A percentile compares a stretch with the other conserved stretches of the same genome.
Evolutionary conservation across 2,797 vertebrate species (phyloP).

Genomic region (Echeneis naucrates): DNA sequence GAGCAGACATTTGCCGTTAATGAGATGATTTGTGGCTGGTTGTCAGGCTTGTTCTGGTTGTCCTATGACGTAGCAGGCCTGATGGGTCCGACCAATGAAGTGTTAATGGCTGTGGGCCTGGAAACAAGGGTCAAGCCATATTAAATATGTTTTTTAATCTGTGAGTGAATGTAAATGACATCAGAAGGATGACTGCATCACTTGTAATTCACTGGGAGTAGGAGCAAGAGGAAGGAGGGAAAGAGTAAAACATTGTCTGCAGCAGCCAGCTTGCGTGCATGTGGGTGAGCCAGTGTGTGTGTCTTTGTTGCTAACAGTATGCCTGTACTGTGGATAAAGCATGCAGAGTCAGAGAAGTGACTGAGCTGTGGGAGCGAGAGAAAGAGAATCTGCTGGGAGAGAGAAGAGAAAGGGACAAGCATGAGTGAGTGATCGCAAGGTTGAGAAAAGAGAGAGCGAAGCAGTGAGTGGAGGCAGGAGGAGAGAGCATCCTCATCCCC

Average conservation of each 20-base stretch:
- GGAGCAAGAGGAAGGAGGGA: conserved; percentile 37
- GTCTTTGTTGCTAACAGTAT: conserved; percentile 51
- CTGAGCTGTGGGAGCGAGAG: conserved; percentile 55
- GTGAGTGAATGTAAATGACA: conserved; percentile 38
- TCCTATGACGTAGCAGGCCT: conserved; percentile 44
- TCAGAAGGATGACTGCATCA: conserved; percentile 66
- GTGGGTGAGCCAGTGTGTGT: conserved; percentile 25
- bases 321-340: conserved; percentile 65
- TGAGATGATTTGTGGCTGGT: conserved; percentile 22
- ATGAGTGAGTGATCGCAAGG: conserved; percentile 45
- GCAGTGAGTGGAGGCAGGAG: conserved; percentile 22
- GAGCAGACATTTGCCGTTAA: conserved; percentile 17
- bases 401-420: conserved; percentile 46
- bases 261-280: conserved; percentile 17
- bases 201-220: conserved; percentile 39
- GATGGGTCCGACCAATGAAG: conserved; percentile 6
- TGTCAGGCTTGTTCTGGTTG: conserved; percentile 44
- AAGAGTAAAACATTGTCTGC: conserved; percentile 56
- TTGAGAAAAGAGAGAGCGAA: conserved; percentile 46
- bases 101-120: conserved; percentile 22
- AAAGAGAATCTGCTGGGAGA: conserved; percentile 16
- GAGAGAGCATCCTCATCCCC: conserved; percentile 58
- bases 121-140: conserved; percentile 17
- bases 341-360: conserved; percentile 71
- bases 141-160: conserved; percentile 37